phyloP scores from a whole-genome alignment of 2,797 vertebrate genomes.

The Rhinatrema bivittatum region DNA sequence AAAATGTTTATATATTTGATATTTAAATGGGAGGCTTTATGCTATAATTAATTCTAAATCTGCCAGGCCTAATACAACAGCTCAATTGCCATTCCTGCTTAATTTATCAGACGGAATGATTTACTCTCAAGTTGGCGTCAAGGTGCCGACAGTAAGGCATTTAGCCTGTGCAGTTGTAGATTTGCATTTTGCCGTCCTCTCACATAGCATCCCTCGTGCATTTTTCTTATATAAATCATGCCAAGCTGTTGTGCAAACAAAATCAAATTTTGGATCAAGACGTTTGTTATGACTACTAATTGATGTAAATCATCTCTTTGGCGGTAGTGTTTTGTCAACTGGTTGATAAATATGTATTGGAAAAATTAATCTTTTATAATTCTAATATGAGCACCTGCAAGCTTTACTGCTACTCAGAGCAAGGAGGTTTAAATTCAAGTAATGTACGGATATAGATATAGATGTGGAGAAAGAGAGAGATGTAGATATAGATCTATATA shows the following conservation, averaged over 20 bases:
- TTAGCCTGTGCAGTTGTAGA: neutral
- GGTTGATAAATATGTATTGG: too few species aligned
- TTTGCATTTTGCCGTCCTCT: slow-evolving; percentile 12
- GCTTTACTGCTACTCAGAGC: too few species aligned
- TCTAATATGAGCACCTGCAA: too few species aligned
- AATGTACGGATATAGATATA: too few species aligned
- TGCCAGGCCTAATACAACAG: slow-evolving; percentile 16
- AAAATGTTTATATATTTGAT: slow-evolving; percentile 19
- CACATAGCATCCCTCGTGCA: neutral
- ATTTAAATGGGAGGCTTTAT: slow-evolving; percentile 27
- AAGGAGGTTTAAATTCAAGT: too few species aligned
- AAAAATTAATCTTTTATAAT: too few species aligned
- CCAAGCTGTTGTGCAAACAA: neutral
- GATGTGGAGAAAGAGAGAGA: too few species aligned
- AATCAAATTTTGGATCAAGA: neutral
- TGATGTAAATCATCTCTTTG: too few species aligned
- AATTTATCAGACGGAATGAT: slow-evolving; percentile 8
- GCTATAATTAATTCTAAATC: slow-evolving; percentile 13
- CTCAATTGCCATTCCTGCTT: slow-evolving; percentile 19
- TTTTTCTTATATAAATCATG: neutral
- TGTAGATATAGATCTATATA: too few species aligned
- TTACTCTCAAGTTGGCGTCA: neutral
- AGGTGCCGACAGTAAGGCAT: neutral
- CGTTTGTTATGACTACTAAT: neutral
- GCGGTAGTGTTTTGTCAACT: neutral